phyloP scores from a whole-genome alignment of 2,113 vertebrate genomes.

The Raja brachyura region DNA sequence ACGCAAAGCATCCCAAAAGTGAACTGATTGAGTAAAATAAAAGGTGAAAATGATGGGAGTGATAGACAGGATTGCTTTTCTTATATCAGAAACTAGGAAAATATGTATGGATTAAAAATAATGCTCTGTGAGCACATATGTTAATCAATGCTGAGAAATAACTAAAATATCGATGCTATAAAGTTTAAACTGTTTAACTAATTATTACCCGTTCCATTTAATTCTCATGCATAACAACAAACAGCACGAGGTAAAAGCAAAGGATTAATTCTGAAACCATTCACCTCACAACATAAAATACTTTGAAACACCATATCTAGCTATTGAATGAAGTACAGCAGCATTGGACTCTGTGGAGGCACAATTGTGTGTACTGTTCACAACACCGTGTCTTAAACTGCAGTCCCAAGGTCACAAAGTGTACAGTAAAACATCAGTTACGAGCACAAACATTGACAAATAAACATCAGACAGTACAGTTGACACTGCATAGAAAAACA shows the following conservation, averaged over 20 bases:
- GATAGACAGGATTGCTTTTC: background rate
- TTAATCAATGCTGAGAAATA: background rate
- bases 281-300: conserved; percentile 57
- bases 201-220: conserved; percentile 22
- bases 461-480: conserved; percentile 64
- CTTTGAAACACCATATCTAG: conserved; percentile 55
- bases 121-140: background rate
- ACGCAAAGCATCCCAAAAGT: background rate
- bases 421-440: conserved; percentile 76
- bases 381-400: conserved; percentile 64
- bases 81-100: background rate
- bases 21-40: conserved; percentile 10
- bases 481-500: conserved; percentile 88
- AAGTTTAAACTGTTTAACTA: background rate
- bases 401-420: conserved; percentile 72
- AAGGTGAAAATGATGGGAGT: background rate
- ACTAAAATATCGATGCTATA: background rate
- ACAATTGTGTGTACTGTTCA: conserved; percentile 60
- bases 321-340: conserved; percentile 62
- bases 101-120: background rate
- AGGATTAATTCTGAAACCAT: conserved; percentile 52
- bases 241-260: conserved; percentile 44
- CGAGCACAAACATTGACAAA: conserved; percentile 78
- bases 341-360: conserved; percentile 72
- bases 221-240: conserved; percentile 32